Base-by-base conservation (phyloP, 2,797 vertebrate genomes). In the Bryconaethiops microstoma region DNA sequence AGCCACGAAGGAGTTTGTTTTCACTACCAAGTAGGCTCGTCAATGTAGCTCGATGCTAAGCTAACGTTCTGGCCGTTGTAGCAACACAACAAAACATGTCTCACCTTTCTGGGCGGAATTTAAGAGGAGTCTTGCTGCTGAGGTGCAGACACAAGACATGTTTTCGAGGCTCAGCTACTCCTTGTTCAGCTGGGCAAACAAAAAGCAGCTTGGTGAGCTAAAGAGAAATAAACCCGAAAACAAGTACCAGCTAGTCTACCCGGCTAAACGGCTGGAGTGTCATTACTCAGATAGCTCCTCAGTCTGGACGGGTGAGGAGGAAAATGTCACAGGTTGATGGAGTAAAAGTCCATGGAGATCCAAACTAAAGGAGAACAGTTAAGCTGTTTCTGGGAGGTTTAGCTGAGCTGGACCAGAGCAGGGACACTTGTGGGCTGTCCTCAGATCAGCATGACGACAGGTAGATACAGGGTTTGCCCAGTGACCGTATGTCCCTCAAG, bases 131-230 rank as follows among this genome's bases (percentile, higher is more conserved):
- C 90, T 87, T 13, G 85, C 86, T 23, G 88, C 88, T 74, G 84
- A 86, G 63, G 82, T 84, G 76, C 87, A 89, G 19, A 88, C 76
- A 83, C 90, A 88, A 77, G 90, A 89, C 90, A 91, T 91, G 70
- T n/a, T 86, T 81, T 14, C 54, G 40, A 5, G 59, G 42, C 50
- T 67, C 40, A 40, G 23, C 35, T 63, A 16, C 77, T 35, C 62
- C 13, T 52, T 57, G 16, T 29, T 35, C 40, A 73, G 52, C 12
- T 12, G 75, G 17, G 29, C 8, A 39, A 19, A 40, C 1, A 5
- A 59, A 21, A 42, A 52, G 23, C 62, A 71, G 25, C 19, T 69
- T 63, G 23, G 35, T 70, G 25, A 45, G 19, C 55, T 8, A 25
- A 29, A 1, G 21, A 25, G 0, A 0, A 4, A 14, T 3, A 29